Evolutionary conservation across 37 sponge, comb jelly and placozoan species (phyloP).

Genomic region (Eunapius fragilis): DNA sequence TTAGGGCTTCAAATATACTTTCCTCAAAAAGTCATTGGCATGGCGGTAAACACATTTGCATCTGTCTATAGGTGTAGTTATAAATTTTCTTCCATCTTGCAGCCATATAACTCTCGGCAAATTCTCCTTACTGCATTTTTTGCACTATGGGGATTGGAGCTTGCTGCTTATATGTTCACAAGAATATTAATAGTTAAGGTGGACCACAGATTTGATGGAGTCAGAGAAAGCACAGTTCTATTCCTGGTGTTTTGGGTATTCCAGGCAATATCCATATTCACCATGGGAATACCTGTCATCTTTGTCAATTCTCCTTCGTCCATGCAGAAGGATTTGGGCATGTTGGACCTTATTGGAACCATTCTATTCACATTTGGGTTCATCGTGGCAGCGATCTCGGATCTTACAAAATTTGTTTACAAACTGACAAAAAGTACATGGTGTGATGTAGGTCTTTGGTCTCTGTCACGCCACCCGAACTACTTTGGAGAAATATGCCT

Average conservation of each 20-base stretch:
- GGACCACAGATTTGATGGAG: conserved; percentile 58
- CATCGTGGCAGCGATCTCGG: conserved; percentile 48
- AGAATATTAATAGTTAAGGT: conserved; percentile 45
- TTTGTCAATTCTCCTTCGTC: conserved; percentile 36
- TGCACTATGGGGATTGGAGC: conserved; percentile 41
- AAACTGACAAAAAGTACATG: conserved; percentile 8
- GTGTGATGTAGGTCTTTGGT: conserved; percentile 54
- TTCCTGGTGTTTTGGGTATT: conserved; percentile 58
- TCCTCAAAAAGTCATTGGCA: too few species aligned
- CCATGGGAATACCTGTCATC: conserved; percentile 39
- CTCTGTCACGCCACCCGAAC: conserved; percentile 66
- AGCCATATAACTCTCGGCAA: conserved; percentile 33
- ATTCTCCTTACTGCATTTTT: conserved; percentile 41
- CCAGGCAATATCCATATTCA: conserved; percentile 51
- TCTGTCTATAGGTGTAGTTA: too few species aligned
- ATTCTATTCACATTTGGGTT: conserved; percentile 41
- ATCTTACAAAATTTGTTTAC: conserved; percentile 47
- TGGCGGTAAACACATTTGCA: too few species aligned
- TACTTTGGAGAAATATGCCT: conserved; percentile 66
- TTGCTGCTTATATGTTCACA: conserved; percentile 43
- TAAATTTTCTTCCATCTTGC: too few species aligned
- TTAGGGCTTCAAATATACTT: too few species aligned
- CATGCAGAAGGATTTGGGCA: not conserved
- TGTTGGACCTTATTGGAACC: conserved; percentile 39
- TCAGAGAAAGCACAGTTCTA: conserved; percentile 40